Conservation (phyloP, 2,113 vertebrate genomes). For the Formicarius rufipectus region DNA sequence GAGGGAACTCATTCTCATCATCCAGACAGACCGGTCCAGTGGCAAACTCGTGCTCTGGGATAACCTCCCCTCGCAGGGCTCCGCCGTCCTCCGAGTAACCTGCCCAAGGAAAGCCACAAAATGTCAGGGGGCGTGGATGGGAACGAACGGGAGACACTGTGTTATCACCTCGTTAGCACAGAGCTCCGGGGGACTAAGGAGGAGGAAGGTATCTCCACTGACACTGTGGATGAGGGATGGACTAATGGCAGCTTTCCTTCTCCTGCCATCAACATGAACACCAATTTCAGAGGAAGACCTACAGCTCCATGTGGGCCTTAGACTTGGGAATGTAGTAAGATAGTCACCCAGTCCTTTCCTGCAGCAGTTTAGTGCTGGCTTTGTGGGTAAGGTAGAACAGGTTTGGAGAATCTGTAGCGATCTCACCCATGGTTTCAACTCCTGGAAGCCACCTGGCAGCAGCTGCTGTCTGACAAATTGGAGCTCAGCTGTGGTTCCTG, state of each 20-base stretch:
- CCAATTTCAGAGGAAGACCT: background rate
- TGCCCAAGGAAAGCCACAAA: conserved; percentile 25
- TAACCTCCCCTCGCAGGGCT: conserved; percentile 87
- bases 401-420: background rate
- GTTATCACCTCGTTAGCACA: background rate
- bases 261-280: background rate
- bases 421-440: background rate
- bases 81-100: conserved; percentile 93
- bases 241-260: background rate
- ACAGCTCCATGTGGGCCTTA: background rate
- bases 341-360: background rate
- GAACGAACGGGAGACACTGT: background rate
- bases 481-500: background rate
- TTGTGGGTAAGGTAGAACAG: background rate
- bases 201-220: background rate
- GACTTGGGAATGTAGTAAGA: background rate
- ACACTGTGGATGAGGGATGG: background rate
- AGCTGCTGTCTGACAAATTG: background rate
- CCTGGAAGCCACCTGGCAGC: conserved; percentile 11
- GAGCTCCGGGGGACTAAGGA: background rate
- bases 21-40: conserved; percentile 90
- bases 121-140: background rate
- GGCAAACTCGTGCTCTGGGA: conserved; percentile 93
- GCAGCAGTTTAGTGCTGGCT: background rate
- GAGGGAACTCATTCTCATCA: conserved; percentile 92